A percentile compares a stretch with the other conserved stretches of the same genome.
Conservation (phyloP, 2,797 vertebrate species). For the Rhincodon typus region DNA sequence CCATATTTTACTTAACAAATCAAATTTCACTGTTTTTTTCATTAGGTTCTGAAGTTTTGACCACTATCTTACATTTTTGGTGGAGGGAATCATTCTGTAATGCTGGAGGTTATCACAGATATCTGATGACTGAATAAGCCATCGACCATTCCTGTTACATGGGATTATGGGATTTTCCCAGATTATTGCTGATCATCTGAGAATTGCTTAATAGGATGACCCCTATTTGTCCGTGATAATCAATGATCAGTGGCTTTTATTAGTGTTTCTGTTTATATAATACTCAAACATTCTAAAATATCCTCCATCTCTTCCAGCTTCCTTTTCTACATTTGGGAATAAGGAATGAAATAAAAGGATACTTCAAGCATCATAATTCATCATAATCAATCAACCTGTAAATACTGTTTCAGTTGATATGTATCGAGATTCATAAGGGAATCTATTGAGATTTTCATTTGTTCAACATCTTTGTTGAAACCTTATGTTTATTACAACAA, state of each 20-base stretch:
- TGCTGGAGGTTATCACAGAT: background rate
- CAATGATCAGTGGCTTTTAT: background rate
- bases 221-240: background rate
- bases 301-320: background rate
- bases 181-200: background rate
- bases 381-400: background rate
- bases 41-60: background rate
- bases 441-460: background rate
- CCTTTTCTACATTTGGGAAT: background rate
- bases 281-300: background rate
- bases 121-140: background rate
- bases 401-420: background rate
- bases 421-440: background rate
- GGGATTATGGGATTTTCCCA: background rate
- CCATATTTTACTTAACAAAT: background rate
- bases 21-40: background rate
- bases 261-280: background rate
- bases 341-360: background rate
- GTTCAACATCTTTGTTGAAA: background rate
- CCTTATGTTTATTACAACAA: background rate
- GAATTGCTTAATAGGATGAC: background rate
- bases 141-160: background rate
- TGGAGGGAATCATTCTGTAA: background rate
- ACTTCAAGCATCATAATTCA: background rate
- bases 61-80: background rate